Base-by-base conservation (phyloP, 1,140 invertebrate genomes). In the Planococcus citri region DNA sequence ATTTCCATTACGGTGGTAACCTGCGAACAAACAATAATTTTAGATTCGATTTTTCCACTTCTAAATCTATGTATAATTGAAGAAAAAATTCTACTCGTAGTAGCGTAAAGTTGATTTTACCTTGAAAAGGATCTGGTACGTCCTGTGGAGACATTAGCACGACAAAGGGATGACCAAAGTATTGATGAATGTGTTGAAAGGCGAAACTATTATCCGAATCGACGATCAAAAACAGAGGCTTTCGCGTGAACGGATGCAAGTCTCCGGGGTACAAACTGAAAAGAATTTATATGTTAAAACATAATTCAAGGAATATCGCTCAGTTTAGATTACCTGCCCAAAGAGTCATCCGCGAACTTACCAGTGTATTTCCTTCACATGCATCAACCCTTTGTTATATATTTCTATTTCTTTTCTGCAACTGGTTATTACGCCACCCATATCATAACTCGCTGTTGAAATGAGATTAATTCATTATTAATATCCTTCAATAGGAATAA, bases 161-260 rank as follows among this genome's bases (percentile, higher is more conserved):
- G 69, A 97, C 87, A 70, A 97, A 80, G n/a, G 95, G 94, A 78
- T 96, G 93, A 17, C 92, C 94, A 81, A 97, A 98, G 76, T 93
- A 89, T 72, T 88, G 87, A 25, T 93, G 91, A 76, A 97, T 89
- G 77, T 93, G 87, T 81, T 92, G 88, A 81, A 97, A 97, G 71
- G 92, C 90, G 78, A 90, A 92, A 77, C 92, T 94, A 80, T 96
- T 97, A 79, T 97, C 91, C 74, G 92, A 95, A 79, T 97, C 95
- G 71, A 97, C 87, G 72, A 97, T 90, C 60, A 97, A 83, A 80
- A 97, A 95, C 25, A 97, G 81, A 37, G 75, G 75, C 61, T 76
- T 76, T 70, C 75, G 73, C 58, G 75, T 76, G 41, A 97, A 82
- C 21, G 94, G 94, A 78, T 92, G 91, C 25, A 97, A 80, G 78